Conservation (phyloP, 2,888 invertebrate species). For the Parnassius smintheus region DNA sequence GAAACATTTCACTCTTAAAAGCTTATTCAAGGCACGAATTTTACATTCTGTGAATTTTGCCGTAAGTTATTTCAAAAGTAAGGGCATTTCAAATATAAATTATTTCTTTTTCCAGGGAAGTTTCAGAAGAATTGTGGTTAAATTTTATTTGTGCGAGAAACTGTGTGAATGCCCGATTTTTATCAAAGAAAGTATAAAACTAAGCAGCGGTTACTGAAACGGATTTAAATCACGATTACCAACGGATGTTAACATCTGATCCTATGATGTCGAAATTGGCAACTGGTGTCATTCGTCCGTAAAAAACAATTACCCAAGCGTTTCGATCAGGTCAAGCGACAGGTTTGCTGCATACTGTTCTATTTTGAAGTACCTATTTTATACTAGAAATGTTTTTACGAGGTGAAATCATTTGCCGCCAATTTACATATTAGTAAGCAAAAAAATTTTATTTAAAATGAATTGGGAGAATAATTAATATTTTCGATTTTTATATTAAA, state of each 20-base stretch:
- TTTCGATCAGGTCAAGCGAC: conserved; percentile 65
- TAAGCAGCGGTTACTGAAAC: conserved; percentile 28
- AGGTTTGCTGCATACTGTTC: conserved; percentile 36
- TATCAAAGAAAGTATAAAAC: conserved; percentile 21
- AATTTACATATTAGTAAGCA: no score
- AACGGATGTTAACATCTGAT: conserved; percentile 72
- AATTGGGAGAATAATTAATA: no score
- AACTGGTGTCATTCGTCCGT: conserved; percentile 54
- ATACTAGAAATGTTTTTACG: no score
- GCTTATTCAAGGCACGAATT: conserved; percentile 47
- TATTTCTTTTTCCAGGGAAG: conserved; percentile 13
- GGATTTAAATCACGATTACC: conserved; percentile 57
- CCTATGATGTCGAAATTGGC: conserved; percentile 43
- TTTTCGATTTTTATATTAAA: no score
- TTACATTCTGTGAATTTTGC: conserved; percentile 54
- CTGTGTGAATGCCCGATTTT: conserved; percentile 15
- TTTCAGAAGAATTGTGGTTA: conserved; percentile 13
- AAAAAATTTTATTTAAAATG: no score
- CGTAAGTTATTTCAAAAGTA: conserved; percentile 50
- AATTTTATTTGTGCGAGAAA: conserved; percentile 15
- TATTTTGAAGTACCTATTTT: no score
- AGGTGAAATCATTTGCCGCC: no score
- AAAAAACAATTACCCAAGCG: conserved; percentile 71
- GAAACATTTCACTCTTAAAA: conserved; percentile 41
- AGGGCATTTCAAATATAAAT: conserved; percentile 12